A percentile compares a stretch with the other conserved stretches of the same genome.
Evolutionary conservation across 64 coral and sea anemone genomes (phyloP).

Genomic region (Catalaphyllia jardinei): DNA sequence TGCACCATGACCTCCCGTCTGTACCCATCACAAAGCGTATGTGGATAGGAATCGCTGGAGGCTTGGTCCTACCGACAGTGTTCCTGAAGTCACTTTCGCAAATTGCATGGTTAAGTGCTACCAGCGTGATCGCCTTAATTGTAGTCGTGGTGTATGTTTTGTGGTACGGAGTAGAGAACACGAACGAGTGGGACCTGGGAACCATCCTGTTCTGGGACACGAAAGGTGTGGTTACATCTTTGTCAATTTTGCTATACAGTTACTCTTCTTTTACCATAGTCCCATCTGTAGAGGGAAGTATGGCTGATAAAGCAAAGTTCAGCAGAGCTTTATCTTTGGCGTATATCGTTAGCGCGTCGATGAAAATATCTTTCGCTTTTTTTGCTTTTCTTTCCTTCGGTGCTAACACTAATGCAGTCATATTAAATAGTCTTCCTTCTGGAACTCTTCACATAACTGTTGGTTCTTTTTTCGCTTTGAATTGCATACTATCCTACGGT

Average conservation of each 20-base stretch:
- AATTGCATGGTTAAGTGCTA: slow-evolving; percentile 40
- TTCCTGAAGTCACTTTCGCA: slow-evolving; percentile 13
- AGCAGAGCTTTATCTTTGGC: not conserved
- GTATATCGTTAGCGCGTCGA: not conserved
- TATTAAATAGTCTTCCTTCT: slow-evolving; percentile 11
- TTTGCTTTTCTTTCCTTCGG: slow-evolving; percentile 39
- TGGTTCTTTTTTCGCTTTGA: not conserved
- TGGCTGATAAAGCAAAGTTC: slow-evolving; percentile 18
- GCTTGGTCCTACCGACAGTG: slow-evolving; percentile 14
- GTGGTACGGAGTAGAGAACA: not conserved
- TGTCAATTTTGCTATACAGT: slow-evolving; percentile 1
- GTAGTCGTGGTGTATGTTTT: not conserved
- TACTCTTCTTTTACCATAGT: not conserved
- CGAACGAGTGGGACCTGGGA: not conserved
- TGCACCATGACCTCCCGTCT: not conserved
- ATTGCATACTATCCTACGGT: not conserved
- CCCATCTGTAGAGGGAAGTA: slow-evolving; percentile 1
- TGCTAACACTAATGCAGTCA: not conserved
- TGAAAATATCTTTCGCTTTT: slow-evolving; percentile 9
- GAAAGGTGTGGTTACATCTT: not conserved
- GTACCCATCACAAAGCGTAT: not conserved
- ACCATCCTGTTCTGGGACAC: slow-evolving; percentile 21
- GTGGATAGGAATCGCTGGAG: not conserved
- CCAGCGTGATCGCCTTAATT: not conserved
- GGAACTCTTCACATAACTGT: not conserved